Base-by-base conservation (phyloP, 2,888 invertebrate species). In the Ichneumoninae sp. region DNA sequence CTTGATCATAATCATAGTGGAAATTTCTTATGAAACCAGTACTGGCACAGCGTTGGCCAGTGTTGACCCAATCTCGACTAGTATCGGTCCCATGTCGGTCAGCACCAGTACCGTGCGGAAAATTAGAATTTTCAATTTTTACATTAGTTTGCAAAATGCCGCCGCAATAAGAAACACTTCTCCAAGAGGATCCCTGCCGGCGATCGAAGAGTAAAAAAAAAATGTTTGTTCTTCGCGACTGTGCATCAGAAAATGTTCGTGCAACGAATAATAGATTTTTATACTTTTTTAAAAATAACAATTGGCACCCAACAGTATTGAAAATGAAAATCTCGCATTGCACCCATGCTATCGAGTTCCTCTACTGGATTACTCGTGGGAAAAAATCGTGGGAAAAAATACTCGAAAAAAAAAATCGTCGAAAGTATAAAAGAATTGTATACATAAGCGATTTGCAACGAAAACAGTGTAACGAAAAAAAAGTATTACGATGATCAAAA, bases 401-500 rank as follows among this genome's bases (percentile, higher is more conserved):
- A n/a, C n/a, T n/a, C 22, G 10, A 54, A 22, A 54, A 62, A 62
- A 62, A 30, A 22, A n/a, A 33, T 62, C n/a, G 36, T 33, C 36
- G 7, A 36, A 33, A 62, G 62, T 30, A 33, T 8, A 62, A 62
- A 33, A 62, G n/a, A 62, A 62, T 33, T n/a, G 22, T 22, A 33
- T 62, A 62, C 62, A 7, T 5, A 62, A 26, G 33, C 6, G 36
- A 62, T 62, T 30, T 30, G 16, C 3, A 36, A 40, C 40, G 40
- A 40, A 40, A 62, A 30, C 10, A 6, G 57, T 19, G 10, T 5
- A 6, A 62, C 19, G 13, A 30, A 33, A 33, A 36, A 66, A 66
- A 40, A 40, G 16, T 19, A 22, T 66, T 66, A 40, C 19, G 10
- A 40, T 60, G 13, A 60, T 60, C 13, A 40, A 70, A 81, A 76